Base-by-base conservation (phyloP, 1,140 invertebrate genomes). In the Orchesella cincta region DNA sequence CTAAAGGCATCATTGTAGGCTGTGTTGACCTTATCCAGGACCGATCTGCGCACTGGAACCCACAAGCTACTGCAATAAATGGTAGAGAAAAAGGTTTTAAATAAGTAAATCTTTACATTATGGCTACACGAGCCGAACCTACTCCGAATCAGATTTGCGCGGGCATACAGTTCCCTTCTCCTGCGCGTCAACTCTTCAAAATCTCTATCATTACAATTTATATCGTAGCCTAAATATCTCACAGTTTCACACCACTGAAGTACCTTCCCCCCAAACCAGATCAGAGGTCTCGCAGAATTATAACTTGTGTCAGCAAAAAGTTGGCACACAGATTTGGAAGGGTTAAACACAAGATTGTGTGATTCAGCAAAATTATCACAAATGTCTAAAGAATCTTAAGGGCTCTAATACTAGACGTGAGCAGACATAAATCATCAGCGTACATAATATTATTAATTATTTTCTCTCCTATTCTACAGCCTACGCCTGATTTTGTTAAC, bases 1-100 rank as follows among this genome's bases (percentile, higher is more conserved):
- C 62, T 67, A n/a, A 67, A 67, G 8, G 62, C 62, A 33, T 67
- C 62, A n/a, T 67, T 67, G 31, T 67, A 67, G 8, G 62, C 23
- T 12, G 33, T 29, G 5, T 67, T 67, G 26, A 67, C 28, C n/a
- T n/a, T 33, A 31, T 67, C 28, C 1, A 67, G 29, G 3, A 31
- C 8, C 14, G 29, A 31, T 8, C 12, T 31, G 62, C n/a, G 29
- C 33, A 31, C 8, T 29, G 62, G 62, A 67, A 12, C 5, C 62
- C 62, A 67, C 1, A 67, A 12, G n/a, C 62, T 33, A 5, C 8
- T 67, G 23, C 62, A 67, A 33, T 67, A 67, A 8, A 67, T 31
- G 62, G 8, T 67, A 29, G 26, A 12, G 31, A 67, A 67, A 33
- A 31, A 67, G 12, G 62, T 67, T 31, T 29, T 31, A n/a, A 67